Evolutionary conservation across 2,888 invertebrate genomes (phyloP).

Genomic region (Dione vanillae): DNA sequence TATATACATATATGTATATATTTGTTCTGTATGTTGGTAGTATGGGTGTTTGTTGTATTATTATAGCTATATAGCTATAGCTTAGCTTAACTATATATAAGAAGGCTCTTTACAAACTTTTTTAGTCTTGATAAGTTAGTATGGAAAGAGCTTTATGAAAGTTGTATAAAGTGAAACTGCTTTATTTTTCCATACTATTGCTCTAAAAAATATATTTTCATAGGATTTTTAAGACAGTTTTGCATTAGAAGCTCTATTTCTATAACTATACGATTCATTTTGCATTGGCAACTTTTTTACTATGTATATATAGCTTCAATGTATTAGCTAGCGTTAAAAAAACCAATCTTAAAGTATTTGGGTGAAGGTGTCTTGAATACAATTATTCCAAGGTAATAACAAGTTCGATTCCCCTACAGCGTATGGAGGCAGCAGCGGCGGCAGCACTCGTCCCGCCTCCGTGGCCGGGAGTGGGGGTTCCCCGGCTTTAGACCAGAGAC

Average conservation of each 20-base stretch:
- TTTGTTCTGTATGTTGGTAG: slow-evolving; percentile 4
- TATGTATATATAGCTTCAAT: not conserved
- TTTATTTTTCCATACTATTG: not conserved
- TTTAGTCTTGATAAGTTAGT: not conserved
- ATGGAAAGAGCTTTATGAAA: not conserved
- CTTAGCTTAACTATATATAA: slow-evolving; percentile 1
- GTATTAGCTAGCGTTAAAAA: not conserved
- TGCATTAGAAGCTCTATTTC: not conserved
- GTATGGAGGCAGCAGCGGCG: slow-evolving; percentile 64
- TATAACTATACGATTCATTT: too few species aligned
- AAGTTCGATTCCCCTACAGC: slow-evolving; percentile 53
- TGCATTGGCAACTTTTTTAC: too few species aligned
- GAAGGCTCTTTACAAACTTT: not conserved
- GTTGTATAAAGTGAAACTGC: not conserved
- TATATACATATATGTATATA: too few species aligned
- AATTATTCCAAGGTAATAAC: not conserved
- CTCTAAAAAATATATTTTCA: too few species aligned
- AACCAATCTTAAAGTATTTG: not conserved
- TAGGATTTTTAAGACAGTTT: not conserved
- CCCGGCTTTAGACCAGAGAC: slow-evolving; percentile 72
- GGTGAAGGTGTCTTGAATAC: not conserved
- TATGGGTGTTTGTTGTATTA: not conserved
- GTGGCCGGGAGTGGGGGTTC: slow-evolving; percentile 76
- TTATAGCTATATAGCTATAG: not conserved
- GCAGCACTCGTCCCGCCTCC: slow-evolving; percentile 67